Evolutionary conservation across 1,140 invertebrate genomes (phyloP).

Genomic region (Polypedilum pembai): DNA sequence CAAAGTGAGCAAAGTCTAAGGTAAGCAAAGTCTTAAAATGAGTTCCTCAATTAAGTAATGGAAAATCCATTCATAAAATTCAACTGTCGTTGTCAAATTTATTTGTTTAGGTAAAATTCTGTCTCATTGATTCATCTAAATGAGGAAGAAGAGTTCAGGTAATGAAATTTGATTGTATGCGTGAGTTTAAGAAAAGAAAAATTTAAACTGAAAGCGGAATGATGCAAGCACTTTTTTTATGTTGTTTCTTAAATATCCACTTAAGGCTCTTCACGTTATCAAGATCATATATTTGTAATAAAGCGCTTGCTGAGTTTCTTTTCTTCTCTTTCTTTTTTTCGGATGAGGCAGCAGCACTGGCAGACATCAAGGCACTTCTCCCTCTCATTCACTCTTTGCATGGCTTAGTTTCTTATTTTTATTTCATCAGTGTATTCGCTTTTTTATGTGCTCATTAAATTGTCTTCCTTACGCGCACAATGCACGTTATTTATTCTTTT

Average conservation of each 20-base stretch:
- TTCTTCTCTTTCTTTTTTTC: neutral
- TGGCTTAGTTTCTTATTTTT: neutral
- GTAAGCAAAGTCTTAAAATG: too few species aligned
- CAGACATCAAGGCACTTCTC: conserved; percentile 5
- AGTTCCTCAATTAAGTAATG: too few species aligned
- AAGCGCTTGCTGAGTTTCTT: neutral
- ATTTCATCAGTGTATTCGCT: neutral
- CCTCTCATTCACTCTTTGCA: neutral
- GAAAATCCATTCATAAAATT: conserved; percentile 13
- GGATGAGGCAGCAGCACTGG: neutral
- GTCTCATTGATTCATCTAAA: neutral
- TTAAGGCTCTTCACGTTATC: conserved; percentile 20
- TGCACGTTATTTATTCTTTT: too few species aligned
- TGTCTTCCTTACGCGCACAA: too few species aligned
- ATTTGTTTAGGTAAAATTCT: neutral
- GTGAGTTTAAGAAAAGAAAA: neutral
- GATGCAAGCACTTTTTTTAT: conserved; percentile 5
- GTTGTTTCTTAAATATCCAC: conserved; percentile 17
- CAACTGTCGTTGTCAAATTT: neutral
- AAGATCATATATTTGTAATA: conserved; percentile 15
- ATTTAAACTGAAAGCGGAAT: conserved; percentile 14
- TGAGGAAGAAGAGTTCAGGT: neutral
- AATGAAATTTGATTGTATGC: neutral
- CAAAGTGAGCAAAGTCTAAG: too few species aligned
- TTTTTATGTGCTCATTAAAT: neutral